Base-by-base conservation (phyloP, 2,113 vertebrate genomes). In the Murina feae region DNA sequence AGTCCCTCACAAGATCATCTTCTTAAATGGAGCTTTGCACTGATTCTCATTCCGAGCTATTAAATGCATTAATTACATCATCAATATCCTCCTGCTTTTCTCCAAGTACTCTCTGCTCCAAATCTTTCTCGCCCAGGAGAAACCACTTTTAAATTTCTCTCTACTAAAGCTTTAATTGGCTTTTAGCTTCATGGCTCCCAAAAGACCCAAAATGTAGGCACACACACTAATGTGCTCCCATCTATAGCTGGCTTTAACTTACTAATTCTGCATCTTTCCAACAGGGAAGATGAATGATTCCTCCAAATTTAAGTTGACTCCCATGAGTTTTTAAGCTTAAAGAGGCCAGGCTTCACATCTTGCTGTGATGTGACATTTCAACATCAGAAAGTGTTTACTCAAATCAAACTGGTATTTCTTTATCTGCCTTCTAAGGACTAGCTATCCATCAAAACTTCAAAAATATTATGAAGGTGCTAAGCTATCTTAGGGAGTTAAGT, bases 71-170 rank as follows among this genome's bases (percentile, higher is more conserved):
- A 81, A 80, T 66, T 66, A 69, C 37, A 86, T 78, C 85, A 66
- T 86, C 49, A 89, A 49, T 66, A 71, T 42, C 11, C 91, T 79
- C 69, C 86, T 58, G 71, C 55, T 95, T 86, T 86, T 28, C 95
- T 91, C 86, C 5, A 58, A 95, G 60, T 9, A 80, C 86, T 71
- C 86, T 96, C 91, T 97, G 97, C 96, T 97, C 89, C 82, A 96
- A 88, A 97, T 97, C 95, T 81, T 95, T 89, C 89, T 83, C 72
- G 68, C 96, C 94, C 94, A 94, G 72, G 93, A 97, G 95, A 93
- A 96, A 87, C 16, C 65, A 93, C 96, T 97, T 96, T 92, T 90
- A 89, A 84, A 95, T 91, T 95, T 95, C 95, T 97, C 83, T 94
- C 76, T 44, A 90, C 81, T 93, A 60, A 97, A 96, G 88, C 63